phyloP scores from a whole-genome alignment of 2,888 invertebrate species.

The Orthosia incerta region DNA sequence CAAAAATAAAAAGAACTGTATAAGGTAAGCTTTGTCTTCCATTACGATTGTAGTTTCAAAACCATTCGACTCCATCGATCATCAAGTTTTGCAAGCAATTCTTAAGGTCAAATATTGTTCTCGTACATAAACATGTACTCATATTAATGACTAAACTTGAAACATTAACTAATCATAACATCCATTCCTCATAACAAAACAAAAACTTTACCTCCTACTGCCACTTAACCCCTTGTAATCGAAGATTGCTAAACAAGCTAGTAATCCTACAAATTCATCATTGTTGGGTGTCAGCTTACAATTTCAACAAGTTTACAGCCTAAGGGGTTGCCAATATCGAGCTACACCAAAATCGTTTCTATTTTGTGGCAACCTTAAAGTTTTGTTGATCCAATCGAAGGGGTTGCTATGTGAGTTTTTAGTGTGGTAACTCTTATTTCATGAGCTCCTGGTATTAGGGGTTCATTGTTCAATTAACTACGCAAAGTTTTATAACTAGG shows the following conservation, averaged over 20 bases:
- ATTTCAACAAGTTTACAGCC: slow-evolving; percentile 10
- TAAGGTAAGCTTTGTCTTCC: no score
- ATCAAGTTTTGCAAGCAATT: no score
- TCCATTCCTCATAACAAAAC: not conserved
- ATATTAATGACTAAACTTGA: no score
- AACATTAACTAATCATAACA: slow-evolving; percentile 1
- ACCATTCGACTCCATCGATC: no score
- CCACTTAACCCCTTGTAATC: slow-evolving; percentile 27
- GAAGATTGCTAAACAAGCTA: slow-evolving; percentile 31
- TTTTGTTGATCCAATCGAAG: slow-evolving; percentile 9
- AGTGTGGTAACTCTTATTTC: not conserved
- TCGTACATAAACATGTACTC: no score
- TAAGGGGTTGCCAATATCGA: slow-evolving; percentile 1
- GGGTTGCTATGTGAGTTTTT: not conserved
- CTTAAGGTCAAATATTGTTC: no score
- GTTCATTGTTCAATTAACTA: no score
- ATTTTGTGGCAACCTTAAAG: slow-evolving; percentile 4
- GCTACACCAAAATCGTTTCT: not conserved
- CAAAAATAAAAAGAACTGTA: no score
- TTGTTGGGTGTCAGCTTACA: slow-evolving; percentile 30
- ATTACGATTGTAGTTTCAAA: no score
- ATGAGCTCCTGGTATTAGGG: no score
- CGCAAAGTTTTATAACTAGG: no score
- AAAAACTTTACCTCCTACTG: slow-evolving; percentile 2
- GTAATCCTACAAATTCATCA: slow-evolving; percentile 30